Conservation (phyloP, 2,113 vertebrate species). For the Actenoides hombroni region DNA sequence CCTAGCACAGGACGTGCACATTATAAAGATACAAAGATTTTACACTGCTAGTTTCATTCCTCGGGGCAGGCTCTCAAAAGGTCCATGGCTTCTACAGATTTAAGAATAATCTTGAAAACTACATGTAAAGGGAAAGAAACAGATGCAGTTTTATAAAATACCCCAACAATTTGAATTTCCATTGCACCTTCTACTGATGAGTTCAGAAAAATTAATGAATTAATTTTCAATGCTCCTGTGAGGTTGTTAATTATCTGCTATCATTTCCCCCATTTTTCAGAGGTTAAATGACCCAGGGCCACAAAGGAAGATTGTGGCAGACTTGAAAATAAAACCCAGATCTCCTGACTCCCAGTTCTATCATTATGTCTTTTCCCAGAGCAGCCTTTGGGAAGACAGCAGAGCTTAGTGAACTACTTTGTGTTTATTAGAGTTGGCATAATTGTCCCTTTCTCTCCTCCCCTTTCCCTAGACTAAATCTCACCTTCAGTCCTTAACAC, state of each 20-base stretch:
- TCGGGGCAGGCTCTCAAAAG: not conserved
- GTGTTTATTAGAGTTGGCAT: conserved; percentile 60
- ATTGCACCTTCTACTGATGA: conserved; percentile 64
- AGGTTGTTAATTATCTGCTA: conserved; percentile 71
- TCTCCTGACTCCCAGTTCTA: conserved; percentile 70
- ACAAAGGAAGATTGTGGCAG: conserved; percentile 70
- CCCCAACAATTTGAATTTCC: conserved; percentile 45
- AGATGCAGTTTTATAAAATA: not conserved
- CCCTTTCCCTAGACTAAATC: conserved; percentile 42
- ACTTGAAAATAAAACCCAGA: conserved; percentile 68
- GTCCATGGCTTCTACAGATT: not conserved
- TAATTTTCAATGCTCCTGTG: conserved; percentile 69
- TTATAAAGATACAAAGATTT: not conserved
- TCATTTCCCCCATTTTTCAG: conserved; percentile 69
- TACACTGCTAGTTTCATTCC: not conserved
- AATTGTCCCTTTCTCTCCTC: conserved; percentile 48
- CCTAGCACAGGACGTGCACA: not conserved
- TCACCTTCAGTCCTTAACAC: not conserved
- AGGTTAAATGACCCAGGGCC: conserved; percentile 71
- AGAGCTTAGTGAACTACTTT: conserved; percentile 62
- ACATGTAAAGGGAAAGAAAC: not conserved
- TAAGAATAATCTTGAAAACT: not conserved
- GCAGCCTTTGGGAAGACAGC: conserved; percentile 64
- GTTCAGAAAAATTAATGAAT: conserved; percentile 72
- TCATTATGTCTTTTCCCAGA: conserved; percentile 69